These are phyloP conservation scores for Rhizoglyphus robini DNA, from an alignment of 1,140 invertebrate genomes.

Conservation along the genomic window DNA sequence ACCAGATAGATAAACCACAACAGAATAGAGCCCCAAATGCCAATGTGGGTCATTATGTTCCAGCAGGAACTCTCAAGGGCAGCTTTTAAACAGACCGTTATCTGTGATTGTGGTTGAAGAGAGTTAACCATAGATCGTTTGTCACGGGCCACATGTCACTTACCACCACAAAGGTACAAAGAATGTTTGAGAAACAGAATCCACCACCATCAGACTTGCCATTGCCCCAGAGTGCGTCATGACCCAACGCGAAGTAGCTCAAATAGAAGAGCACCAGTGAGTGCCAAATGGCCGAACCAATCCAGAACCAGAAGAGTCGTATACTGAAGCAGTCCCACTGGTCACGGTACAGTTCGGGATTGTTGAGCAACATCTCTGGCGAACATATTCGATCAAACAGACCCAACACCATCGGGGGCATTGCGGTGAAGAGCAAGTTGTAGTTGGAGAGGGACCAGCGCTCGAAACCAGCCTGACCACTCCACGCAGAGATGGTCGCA, in stretches of 20 bases:
- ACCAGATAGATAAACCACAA: slow-evolving; percentile 87
- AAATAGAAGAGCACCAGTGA: slow-evolving; percentile 89
- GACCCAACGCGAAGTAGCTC: slow-evolving; percentile 52
- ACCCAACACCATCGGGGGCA: slow-evolving; percentile 84
- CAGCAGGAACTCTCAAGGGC: slow-evolving; percentile 90
- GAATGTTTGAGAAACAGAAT: slow-evolving; percentile 72
- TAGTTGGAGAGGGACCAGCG: slow-evolving; percentile 95
- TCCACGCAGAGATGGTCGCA: slow-evolving; percentile 93
- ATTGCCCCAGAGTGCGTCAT: slow-evolving; percentile 70
- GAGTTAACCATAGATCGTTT: too few relatives aligned
- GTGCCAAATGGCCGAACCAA: slow-evolving; percentile 79
- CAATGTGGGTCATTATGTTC: slow-evolving; percentile 90
- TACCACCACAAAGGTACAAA: slow-evolving; percentile 94
- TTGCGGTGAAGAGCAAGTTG: slow-evolving; percentile 91
- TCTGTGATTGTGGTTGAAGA: too few relatives aligned
- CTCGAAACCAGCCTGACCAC: slow-evolving; percentile 94
- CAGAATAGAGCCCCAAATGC: slow-evolving; percentile 89
- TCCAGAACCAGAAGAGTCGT: slow-evolving; percentile 92
- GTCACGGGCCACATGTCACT: too few relatives aligned
- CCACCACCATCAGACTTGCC: slow-evolving; percentile 76
- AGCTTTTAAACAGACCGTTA: slow-evolving; percentile 94
- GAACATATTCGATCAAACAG: slow-evolving; percentile 90
- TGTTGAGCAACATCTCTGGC: slow-evolving; percentile 73
- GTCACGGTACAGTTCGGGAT: slow-evolving; percentile 72
- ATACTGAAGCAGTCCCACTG: slow-evolving; percentile 24